A percentile compares a stretch with the other conserved stretches of the same genome.
Evolutionary conservation across 53 echinoderm and acorn worm genomes (phyloP).

Genomic region (Holothuria scabra): DNA sequence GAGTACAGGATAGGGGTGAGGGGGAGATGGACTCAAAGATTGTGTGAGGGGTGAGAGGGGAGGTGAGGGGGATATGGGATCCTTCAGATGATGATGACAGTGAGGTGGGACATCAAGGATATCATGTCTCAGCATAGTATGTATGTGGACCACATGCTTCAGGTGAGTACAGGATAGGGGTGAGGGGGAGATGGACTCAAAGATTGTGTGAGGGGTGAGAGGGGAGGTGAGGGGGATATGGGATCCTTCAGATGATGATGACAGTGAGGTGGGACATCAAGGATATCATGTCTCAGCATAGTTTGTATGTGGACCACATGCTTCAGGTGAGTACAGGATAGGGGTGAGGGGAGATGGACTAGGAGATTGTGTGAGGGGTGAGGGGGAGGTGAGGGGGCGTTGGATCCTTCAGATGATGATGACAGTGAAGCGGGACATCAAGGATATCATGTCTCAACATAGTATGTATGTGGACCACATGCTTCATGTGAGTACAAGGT

Average conservation of each 20-base stretch:
- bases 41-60: too few species aligned
- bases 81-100: constrained; percentile 88
- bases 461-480: constrained; percentile 56
- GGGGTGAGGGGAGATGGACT: too few species aligned
- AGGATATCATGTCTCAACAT: constrained; percentile 92
- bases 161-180: constrained; percentile 48
- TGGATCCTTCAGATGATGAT: constrained; percentile 89
- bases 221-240: too few species aligned
- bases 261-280: constrained; percentile 93
- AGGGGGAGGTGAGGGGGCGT: too few species aligned
- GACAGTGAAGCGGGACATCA: constrained; percentile 91
- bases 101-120: constrained; percentile 91
- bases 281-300: constrained; percentile 91
- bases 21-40: too few species aligned
- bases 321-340: constrained; percentile 65
- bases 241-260: constrained; percentile 87
- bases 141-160: constrained; percentile 69
- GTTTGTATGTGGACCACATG: constrained; percentile 55
- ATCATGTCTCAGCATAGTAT: constrained; percentile 82
- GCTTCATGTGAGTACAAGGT: constrained; percentile 65
- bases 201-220: too few species aligned
- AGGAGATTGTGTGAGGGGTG: too few species aligned
- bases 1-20: background rate
- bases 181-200: too few species aligned
- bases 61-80: too few species aligned